Evolutionary conservation across 2,113 vertebrate species (phyloP).

Genomic region (Tiliqua scincoides): DNA sequence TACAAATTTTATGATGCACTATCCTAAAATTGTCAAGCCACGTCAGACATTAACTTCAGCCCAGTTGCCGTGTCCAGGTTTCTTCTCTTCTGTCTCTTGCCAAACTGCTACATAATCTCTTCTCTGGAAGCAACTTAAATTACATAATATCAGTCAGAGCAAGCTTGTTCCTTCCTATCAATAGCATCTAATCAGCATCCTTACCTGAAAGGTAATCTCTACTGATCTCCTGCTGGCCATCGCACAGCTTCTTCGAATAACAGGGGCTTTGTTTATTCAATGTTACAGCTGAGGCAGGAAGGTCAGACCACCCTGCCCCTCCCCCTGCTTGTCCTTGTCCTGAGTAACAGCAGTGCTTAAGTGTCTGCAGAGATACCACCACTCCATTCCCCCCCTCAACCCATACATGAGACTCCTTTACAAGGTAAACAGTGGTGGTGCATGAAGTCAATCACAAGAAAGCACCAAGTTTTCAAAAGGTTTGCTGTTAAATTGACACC

Average conservation of each 20-base stretch:
- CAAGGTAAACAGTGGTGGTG: background rate
- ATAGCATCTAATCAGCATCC: slow-evolving; percentile 64
- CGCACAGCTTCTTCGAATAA: slow-evolving; percentile 49
- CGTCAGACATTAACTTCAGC: background rate
- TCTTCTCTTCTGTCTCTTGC: slow-evolving; percentile 7
- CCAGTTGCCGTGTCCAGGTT: background rate
- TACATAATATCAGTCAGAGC: slow-evolving; percentile 61
- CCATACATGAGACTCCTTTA: background rate
- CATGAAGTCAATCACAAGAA: background rate
- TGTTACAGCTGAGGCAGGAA: slow-evolving; percentile 37
- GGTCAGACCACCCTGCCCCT: slow-evolving; percentile 49
- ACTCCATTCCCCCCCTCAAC: background rate
- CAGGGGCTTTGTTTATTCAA: slow-evolving; percentile 59
- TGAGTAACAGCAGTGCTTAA: slow-evolving; percentile 4
- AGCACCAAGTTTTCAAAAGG: background rate
- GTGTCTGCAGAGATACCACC: background rate
- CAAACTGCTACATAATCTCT: slow-evolving; percentile 7
- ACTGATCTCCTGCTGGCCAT: slow-evolving; percentile 67
- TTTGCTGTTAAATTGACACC: background rate
- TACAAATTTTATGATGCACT: background rate
- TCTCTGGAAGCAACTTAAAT: slow-evolving; percentile 51
- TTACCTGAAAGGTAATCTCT: slow-evolving; percentile 72
- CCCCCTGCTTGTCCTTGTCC: slow-evolving; percentile 47
- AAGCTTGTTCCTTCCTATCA: slow-evolving; percentile 47
- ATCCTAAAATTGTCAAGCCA: background rate